Conservation (phyloP, 2,888 invertebrate genomes). For the Eupithecia vulgata region DNA sequence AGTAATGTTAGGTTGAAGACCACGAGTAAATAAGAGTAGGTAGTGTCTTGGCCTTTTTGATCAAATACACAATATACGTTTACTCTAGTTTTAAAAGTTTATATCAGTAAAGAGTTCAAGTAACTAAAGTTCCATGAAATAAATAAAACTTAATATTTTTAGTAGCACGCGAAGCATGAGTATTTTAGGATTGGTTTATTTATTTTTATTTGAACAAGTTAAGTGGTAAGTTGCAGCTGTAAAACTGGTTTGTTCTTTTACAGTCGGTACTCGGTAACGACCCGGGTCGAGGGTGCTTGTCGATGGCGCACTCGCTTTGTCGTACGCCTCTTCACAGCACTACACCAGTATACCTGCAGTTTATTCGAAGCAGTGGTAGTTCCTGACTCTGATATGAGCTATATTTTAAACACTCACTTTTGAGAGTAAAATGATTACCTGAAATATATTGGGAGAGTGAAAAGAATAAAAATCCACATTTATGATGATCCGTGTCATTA, state of each 20-base stretch:
- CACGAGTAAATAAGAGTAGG: too few species aligned
- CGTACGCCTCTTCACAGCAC: not conserved
- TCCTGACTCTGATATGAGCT: not conserved
- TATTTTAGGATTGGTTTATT: too few species aligned
- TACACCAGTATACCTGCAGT: not conserved
- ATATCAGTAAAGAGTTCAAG: not conserved
- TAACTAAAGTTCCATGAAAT: not conserved
- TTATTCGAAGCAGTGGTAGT: not conserved
- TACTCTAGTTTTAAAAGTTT: not conserved
- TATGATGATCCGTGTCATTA: not conserved
- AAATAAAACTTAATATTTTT: not conserved
- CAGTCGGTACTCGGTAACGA: slow-evolving; percentile 3
- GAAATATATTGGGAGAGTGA: not conserved
- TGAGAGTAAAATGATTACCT: not conserved
- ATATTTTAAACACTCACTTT: not conserved
- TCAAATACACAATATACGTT: not conserved
- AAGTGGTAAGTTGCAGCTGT: not conserved
- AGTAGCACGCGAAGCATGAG: not conserved
- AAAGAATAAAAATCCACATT: not conserved
- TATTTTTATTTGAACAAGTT: too few species aligned
- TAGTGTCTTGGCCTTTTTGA: too few species aligned
- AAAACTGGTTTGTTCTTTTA: not conserved
- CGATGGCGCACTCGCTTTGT: not conserved
- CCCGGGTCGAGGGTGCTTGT: not conserved
- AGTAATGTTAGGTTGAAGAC: too few species aligned